Evolutionary conservation across 2,797 vertebrate species (phyloP).

Genomic region (Odontamblyopus rebecca): DNA sequence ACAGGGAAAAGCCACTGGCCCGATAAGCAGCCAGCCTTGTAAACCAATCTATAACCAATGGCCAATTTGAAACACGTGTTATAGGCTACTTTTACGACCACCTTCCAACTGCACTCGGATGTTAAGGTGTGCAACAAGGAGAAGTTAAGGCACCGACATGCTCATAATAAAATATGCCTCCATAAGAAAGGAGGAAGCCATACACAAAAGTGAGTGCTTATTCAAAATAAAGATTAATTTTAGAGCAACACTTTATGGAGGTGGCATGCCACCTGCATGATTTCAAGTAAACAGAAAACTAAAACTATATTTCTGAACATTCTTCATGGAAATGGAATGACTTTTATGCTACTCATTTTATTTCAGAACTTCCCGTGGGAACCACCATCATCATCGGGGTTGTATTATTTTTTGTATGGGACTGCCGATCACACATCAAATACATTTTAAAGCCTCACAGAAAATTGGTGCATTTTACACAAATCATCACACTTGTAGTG

Average conservation of each 20-base stretch:
- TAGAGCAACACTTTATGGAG: neutral
- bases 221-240: neutral
- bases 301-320: neutral
- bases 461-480: no score
- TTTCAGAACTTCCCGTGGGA: no score
- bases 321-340: neutral
- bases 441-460: no score
- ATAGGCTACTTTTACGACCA: slow-evolving; percentile 76
- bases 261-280: no score
- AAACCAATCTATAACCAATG: slow-evolving; percentile 82
- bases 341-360: no score
- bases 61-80: slow-evolving; percentile 85
- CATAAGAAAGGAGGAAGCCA: neutral
- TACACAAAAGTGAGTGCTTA: neutral
- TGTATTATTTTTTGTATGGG: no score
- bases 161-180: neutral
- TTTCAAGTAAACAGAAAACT: neutral
- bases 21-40: slow-evolving; percentile 79
- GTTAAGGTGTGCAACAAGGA: slow-evolving; percentile 26
- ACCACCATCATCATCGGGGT: no score
- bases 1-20: slow-evolving; percentile 73
- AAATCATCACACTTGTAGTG: no score
- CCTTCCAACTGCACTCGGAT: slow-evolving; percentile 44
- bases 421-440: no score
- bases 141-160: slow-evolving; percentile 1